Conservation (phyloP, 2,113 vertebrate genomes). For the Ctenodactylus gundi region DNA sequence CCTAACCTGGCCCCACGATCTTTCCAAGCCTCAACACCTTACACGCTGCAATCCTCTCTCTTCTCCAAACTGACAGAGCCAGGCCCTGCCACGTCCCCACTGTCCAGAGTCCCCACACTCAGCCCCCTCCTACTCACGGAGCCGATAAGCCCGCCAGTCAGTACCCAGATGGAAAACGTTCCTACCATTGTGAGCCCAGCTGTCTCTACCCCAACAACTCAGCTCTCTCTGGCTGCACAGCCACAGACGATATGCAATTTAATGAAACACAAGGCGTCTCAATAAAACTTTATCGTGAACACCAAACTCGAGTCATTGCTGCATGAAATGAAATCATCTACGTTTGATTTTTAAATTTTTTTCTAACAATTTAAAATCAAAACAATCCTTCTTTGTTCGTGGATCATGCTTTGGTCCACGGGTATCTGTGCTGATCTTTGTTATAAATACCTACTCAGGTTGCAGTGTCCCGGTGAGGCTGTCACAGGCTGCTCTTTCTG, state of each 20-base stretch:
- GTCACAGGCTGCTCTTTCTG: accelerated
- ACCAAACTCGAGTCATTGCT: not conserved
- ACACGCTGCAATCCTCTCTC: accelerated
- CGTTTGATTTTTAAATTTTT: not conserved
- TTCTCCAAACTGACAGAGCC: not conserved
- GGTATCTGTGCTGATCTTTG: no score
- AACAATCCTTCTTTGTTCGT: not conserved
- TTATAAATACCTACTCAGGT: not conserved
- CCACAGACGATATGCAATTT: no score
- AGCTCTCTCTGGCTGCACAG: not conserved
- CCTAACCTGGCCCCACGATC: accelerated
- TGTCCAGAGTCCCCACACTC: not conserved
- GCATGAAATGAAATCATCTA: not conserved
- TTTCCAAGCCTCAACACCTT: not conserved
- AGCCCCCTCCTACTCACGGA: not conserved
- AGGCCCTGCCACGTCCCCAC: not conserved
- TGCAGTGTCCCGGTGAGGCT: accelerated
- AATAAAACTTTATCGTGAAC: no score
- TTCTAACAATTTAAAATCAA: not conserved
- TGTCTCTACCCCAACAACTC: not conserved
- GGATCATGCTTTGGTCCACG: not conserved
- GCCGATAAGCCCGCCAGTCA: not conserved
- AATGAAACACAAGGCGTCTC: not conserved
- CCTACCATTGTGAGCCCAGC: accelerated
- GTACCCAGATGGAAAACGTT: not conserved